phyloP scores from a whole-genome alignment of 2,888 invertebrate genomes.

The Apantesis nais region DNA sequence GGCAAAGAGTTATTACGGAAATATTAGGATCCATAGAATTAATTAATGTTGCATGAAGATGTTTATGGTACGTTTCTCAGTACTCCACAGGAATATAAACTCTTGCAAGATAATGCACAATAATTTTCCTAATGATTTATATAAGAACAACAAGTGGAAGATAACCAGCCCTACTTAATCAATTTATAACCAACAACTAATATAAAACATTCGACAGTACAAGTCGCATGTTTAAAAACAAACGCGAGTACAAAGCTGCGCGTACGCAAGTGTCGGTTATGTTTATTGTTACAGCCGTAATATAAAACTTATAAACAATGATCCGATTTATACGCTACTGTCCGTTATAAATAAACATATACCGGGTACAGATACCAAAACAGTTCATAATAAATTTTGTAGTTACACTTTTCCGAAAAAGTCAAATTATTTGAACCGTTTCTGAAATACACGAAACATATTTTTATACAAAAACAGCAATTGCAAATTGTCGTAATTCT shows the following conservation, averaged over 20 bases:
- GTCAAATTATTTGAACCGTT: no score
- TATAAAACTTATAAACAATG: slow-evolving; percentile 80
- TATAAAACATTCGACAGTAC: slow-evolving; percentile 10
- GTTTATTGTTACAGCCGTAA: slow-evolving; percentile 71
- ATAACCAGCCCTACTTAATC: slow-evolving; percentile 12
- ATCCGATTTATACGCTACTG: slow-evolving; percentile 76
- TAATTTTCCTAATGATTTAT: slow-evolving; percentile 2
- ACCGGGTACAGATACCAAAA: slow-evolving; percentile 57
- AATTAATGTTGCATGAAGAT: not conserved
- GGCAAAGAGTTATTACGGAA: not conserved
- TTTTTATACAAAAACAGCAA: no score
- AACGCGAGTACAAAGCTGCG: slow-evolving; percentile 26
- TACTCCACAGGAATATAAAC: slow-evolving; percentile 1
- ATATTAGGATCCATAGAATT: not conserved
- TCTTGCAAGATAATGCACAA: slow-evolving; percentile 9
- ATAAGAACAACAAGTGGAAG: slow-evolving; percentile 11
- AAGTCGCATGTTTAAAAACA: slow-evolving; percentile 17
- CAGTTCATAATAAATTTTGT: not conserved
- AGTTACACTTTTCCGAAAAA: no score
- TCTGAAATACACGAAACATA: no score
- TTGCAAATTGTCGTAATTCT: no score
- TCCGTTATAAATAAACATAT: slow-evolving; percentile 71
- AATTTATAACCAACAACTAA: slow-evolving; percentile 15
- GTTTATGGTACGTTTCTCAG: not conserved
- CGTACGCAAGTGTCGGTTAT: slow-evolving; percentile 59